Conservation (phyloP, 2,113 vertebrate genomes). For the Ascaphus truei region DNA sequence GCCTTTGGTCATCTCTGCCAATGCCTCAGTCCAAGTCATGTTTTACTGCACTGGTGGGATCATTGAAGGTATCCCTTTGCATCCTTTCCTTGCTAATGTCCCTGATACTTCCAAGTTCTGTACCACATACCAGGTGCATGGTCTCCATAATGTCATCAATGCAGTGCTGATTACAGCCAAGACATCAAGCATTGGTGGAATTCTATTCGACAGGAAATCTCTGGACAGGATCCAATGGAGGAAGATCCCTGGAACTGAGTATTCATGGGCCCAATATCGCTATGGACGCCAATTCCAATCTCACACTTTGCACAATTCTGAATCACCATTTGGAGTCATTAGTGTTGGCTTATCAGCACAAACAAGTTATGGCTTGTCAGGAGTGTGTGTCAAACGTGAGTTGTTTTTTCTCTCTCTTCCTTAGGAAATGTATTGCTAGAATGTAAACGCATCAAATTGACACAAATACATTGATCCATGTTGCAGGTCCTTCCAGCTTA, state of each 20-base stretch:
- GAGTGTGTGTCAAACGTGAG: neutral
- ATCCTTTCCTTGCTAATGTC: conserved; percentile 60
- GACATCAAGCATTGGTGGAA: conserved; percentile 15
- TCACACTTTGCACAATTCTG: conserved; percentile 41
- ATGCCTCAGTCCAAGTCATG: conserved; percentile 60
- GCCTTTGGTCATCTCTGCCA: conserved; percentile 47
- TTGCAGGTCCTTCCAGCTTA: too few species aligned
- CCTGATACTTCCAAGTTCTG: conserved; percentile 50
- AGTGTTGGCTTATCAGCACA: neutral
- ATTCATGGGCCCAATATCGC: conserved; percentile 54
- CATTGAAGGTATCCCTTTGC: neutral
- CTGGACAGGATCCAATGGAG: conserved; percentile 45
- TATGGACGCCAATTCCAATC: neutral
- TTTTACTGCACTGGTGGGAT: conserved; percentile 54
- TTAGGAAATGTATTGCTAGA: too few species aligned
- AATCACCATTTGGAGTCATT: conserved; percentile 39
- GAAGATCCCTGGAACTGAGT: conserved; percentile 46
- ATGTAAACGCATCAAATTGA: too few species aligned
- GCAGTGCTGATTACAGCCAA: conserved; percentile 51
- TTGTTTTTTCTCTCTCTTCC: neutral
- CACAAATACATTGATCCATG: too few species aligned
- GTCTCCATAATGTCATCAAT: conserved; percentile 49
- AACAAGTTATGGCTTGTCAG: conserved; percentile 5
- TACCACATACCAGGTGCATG: conserved; percentile 51
- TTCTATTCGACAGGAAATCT: conserved; percentile 38